phyloP scores from a whole-genome alignment of 2,888 invertebrate species.

The Ptychoptera albimana region DNA sequence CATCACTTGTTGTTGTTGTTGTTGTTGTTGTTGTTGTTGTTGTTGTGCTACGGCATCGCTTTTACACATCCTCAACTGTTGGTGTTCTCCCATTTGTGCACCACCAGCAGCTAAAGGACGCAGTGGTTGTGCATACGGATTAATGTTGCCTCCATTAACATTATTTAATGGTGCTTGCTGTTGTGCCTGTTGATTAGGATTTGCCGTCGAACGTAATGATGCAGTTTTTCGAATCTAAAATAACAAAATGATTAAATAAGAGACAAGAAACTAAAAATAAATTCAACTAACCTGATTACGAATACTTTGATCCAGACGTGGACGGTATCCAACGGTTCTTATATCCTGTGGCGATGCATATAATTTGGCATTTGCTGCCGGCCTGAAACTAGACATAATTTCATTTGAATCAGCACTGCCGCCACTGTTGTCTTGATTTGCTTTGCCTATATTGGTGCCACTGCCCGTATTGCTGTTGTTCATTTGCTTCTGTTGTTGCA shows the following conservation, averaged over 20 bases:
- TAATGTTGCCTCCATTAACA: neutral
- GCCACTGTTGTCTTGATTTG: constrained; percentile 14
- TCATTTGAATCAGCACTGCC: constrained; percentile 21
- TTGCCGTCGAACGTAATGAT: constrained; percentile 7
- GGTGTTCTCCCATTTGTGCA: constrained; percentile 9
- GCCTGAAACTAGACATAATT: constrained; percentile 78
- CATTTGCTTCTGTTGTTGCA: constrained; percentile 13
- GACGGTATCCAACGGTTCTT: constrained; percentile 50
- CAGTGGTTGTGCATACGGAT: neutral
- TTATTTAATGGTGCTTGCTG: constrained; percentile 6
- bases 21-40: too few relatives aligned
- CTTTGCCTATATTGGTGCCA: constrained; percentile 14
- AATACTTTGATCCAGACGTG: constrained; percentile 31
- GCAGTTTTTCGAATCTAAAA: constrained; percentile 10
- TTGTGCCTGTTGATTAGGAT: constrained; percentile 5
- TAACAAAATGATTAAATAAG: neutral
- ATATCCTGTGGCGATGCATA: constrained; percentile 81
- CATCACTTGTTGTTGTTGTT: constrained; percentile 4
- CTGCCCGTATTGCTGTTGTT: too few relatives aligned
- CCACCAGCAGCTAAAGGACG: constrained; percentile 9
- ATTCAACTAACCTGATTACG: constrained; percentile 16
- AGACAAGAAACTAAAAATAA: neutral
- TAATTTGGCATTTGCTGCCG: constrained; percentile 67
- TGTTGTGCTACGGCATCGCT: constrained; percentile 1
- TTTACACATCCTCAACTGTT: constrained; percentile 2